Conservation (phyloP, 2,113 vertebrate genomes). For the Pseudorhombus dupliciocellatus region DNA sequence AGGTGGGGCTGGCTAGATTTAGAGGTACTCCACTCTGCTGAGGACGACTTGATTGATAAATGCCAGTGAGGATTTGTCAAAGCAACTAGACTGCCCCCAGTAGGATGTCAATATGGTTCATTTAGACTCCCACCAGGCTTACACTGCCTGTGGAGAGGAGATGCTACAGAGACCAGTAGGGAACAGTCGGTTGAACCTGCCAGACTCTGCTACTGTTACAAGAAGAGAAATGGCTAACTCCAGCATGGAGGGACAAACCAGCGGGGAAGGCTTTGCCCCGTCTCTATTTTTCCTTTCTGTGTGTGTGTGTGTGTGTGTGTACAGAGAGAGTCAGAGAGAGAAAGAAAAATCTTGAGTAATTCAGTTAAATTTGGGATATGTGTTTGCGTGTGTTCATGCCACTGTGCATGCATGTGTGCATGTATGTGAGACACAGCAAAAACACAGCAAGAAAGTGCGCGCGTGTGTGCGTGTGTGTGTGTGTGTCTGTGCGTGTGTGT, state of each 20-base stretch:
- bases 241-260: conserved; percentile 40
- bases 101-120: conserved; percentile 93
- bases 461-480: conserved; percentile 22
- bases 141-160: conserved; percentile 88
- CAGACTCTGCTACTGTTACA: conserved; percentile 18
- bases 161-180: conserved; percentile 82
- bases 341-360: conserved; percentile 12
- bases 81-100: conserved; percentile 91
- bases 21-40: conserved; percentile 84
- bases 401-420: neutral
- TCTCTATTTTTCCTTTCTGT: no score
- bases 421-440: neutral
- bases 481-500: conserved; percentile 20
- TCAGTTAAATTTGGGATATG: conserved; percentile 12
- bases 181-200: conserved; percentile 19
- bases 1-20: conserved; percentile 85
- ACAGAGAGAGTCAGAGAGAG: neutral
- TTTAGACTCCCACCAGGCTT: conserved; percentile 89
- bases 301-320: conserved; percentile 5
- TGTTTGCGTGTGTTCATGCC: neutral
- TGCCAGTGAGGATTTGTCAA: conserved; percentile 94
- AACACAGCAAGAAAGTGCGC: conserved; percentile 11
- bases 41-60: conserved; percentile 93
- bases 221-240: conserved; percentile 59
- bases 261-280: conserved; percentile 27